phyloP scores from a whole-genome alignment of 2,797 vertebrate genomes.

The Garrulus glandarius region DNA sequence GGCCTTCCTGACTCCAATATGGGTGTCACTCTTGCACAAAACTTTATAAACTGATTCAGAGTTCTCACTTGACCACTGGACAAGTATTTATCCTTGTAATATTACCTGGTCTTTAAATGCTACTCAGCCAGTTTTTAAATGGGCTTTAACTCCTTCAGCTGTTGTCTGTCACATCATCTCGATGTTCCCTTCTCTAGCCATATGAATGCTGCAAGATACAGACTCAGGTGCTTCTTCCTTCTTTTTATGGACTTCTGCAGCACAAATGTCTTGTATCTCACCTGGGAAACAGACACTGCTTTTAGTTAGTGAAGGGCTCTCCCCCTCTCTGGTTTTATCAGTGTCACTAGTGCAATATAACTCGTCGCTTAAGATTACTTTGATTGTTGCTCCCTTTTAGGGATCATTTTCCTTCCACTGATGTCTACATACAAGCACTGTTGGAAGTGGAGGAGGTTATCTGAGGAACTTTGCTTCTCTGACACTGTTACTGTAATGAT shows the following conservation, averaged over 20 bases:
- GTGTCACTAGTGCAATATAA: neutral
- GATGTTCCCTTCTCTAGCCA: neutral
- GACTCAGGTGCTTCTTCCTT: neutral
- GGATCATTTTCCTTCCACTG: neutral
- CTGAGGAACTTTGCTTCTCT: neutral
- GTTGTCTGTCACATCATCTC: neutral
- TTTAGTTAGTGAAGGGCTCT: neutral
- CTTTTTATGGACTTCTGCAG: neutral
- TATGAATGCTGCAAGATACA: neutral
- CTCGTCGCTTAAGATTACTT: neutral
- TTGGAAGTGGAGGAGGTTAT: neutral
- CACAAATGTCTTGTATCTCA: neutral
- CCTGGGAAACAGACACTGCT: neutral
- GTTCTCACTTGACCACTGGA: neutral
- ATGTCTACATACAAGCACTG: neutral
- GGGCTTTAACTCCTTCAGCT: neutral
- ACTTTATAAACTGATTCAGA: neutral
- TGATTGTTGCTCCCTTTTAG: neutral
- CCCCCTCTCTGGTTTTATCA: neutral
- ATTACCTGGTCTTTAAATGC: neutral
- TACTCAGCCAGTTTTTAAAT: neutral
- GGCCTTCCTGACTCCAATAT: neutral
- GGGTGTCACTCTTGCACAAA: neutral
- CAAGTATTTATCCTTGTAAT: neutral
- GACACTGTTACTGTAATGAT: neutral